Base-by-base conservation (phyloP, 2,113 vertebrate genomes). In the Planiliza haematocheilus region DNA sequence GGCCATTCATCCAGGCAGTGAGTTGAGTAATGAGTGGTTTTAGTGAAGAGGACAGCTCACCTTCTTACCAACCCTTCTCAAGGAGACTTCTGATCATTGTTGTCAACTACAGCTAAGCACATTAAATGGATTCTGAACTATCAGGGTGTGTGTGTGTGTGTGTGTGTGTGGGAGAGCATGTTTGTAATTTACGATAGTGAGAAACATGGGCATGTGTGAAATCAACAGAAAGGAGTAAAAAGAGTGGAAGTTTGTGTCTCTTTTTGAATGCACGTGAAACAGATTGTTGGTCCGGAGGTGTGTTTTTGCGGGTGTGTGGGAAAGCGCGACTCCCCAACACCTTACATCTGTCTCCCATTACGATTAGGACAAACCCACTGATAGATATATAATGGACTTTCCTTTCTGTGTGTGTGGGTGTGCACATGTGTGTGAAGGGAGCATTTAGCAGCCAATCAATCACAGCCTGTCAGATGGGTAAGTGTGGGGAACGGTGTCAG, bases 31-130 rank as follows among this genome's bases (percentile, higher is more conserved):
- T 92, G 91, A 90, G 77, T 80, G 85, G 85, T 83, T 90, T 92
- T 90, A 92, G 88, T 87, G 86, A 72, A 89, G 85, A 80, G 87
- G 91, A 92, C 91, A 92, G 89, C 88, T 92, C 91, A 92, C 91
- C 91, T 92, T 92, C 88, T 90, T 85, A 81, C 82, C 84, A 75
- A 81, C 70, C 74, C 88, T 56, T 87, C 89, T 91, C 91, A 92
- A 91, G 89, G 89, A 92, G 89, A 91, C 91, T 91, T 92, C 88
- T 91, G 91, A 91, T 91, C 89, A 89, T 83, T 87, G 85, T 88
- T 92, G 91, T 92, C 91, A 88, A 87, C 85, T 74, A 85, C 74
- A 84, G 85, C 89, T 89, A 88, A 91, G 86, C 75, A 85, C 81
- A 36, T 86, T 86, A 77, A 89, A 88, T 84, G 83, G 83, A 87